Base-by-base conservation (phyloP, 2,888 invertebrate species). In the Ectemnius lituratus region DNA sequence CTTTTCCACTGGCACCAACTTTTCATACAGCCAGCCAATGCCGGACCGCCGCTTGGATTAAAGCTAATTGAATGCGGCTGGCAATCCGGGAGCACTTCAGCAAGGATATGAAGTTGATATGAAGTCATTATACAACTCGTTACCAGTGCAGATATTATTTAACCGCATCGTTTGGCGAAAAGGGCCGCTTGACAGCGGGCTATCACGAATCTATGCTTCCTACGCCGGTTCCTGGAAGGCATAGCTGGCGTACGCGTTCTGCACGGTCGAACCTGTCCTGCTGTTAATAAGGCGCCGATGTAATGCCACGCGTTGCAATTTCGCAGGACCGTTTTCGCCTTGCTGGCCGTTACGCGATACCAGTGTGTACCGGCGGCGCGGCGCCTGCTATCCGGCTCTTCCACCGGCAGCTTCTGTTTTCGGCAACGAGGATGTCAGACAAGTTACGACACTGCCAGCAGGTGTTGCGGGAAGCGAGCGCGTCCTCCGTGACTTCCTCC, bases 331-430 rank as follows among this genome's bases (percentile, higher is more conserved):
- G 76, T 84, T 85, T 85, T 81, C 76, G 64, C 72, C 67, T 56
- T 66, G 74, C 75, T 67, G 75, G 82, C 52, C 52, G 52, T 52
- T 52, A 52, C 16, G 52, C 14, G 52, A 76, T 81, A 84, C 82
- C 82, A 84, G 79, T 84, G 84, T 78, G 76, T 85, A 82, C 23
- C 23, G 23, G 23, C 23, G 23, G 23, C 20, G 20, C 20, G 20
- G 20, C 23, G 23, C 23, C 23, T 23, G 23, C 23, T 82, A 86
- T 85, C 52, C n/a, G 5, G 71, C 79, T 75, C 62, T 73, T 67
- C 65, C 65, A 45, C 75, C 71, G 72, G 75, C 76, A 77, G 87
- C 88, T 88, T 86, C 88, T 88, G 88, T 88, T 86, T 87, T 88
- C 80, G 83, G 82, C 80, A 83, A 86, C 83, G 85, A 82, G 86